Evolutionary conservation across 2,888 invertebrate species (phyloP), one percentile per base, ranked within the genome.

Genomic region (Drosophila austrosaltans): DNA sequence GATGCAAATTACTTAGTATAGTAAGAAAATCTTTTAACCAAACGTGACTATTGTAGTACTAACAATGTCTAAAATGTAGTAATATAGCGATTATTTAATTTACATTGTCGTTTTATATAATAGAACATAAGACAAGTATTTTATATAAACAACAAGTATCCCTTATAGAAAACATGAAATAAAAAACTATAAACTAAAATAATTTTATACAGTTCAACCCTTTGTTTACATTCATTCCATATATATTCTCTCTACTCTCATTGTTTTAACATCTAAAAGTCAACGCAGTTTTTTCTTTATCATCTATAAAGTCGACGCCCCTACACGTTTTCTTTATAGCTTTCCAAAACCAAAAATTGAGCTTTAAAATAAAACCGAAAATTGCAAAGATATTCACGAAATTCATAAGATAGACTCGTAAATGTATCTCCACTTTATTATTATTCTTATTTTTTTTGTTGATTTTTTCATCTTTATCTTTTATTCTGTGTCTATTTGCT

Each of bases 401-500:
- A 48, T 48, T 48, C 25, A 48, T 48, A 48, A 48, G 48, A 48
- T 48, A 25, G 48, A 48, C 48, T 48, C 48, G 48, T 48, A 12
- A 48, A 48, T 48, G 22, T 22, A 36, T 8, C 36, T 36, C 36
- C 8, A 8, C 36, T 36, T 8, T 36, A 36, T 36, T 36, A 36
- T 48, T 48, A 5, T 20, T 16, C 5, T 44, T 59, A 64, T 53
- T 72, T 42, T 70, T 36, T 10, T 39, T 22, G 10, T 16, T 5
- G 16, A n/a, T 48, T 61, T 53, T 4, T 57, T 57, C 16, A 12
- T 32, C 48, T 12, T 16, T 20, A 7, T 48, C n/a, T 62, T 28
- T 3, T 62, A 36, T 42, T 22, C 32, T 44, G 8, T 36, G 59
- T 58, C 39, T 56, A 63, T 64, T 63, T 40, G 3, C 73, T 39